Evolutionary conservation across 2,888 invertebrate genomes (phyloP).

Genomic region (Cheilosia impressa): DNA sequence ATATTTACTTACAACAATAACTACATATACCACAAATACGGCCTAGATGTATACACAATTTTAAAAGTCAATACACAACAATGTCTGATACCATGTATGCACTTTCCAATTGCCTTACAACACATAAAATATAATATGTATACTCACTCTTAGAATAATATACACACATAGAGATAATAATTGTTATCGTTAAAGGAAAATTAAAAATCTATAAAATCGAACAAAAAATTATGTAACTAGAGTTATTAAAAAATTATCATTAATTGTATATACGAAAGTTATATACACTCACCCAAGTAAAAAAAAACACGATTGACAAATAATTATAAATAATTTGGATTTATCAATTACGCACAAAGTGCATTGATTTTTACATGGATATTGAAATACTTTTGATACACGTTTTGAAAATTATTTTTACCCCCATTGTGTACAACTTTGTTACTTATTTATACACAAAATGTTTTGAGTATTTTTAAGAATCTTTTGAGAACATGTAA

Average conservation of each 20-base stretch:
- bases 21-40: conserved; percentile 27
- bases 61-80: conserved; percentile 75
- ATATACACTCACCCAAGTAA: conserved; percentile 21
- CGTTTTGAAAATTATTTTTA: conserved; percentile 32
- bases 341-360: conserved; percentile 57
- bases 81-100: conserved; percentile 87
- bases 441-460: conserved; percentile 32
- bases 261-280: conserved; percentile 10
- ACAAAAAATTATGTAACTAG: not conserved
- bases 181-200: conserved; percentile 29
- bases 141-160: conserved; percentile 47
- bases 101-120: conserved; percentile 82
- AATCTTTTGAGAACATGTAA: not conserved
- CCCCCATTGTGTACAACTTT: conserved; percentile 18
- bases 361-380: conserved; percentile 47
- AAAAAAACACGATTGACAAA: conserved; percentile 23
- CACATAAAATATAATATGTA: conserved; percentile 35
- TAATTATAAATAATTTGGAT: conserved; percentile 41
- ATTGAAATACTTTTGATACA: conserved; percentile 63
- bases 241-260: not conserved
- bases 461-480: conserved; percentile 24
- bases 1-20: conserved; percentile 59
- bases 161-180: conserved; percentile 24
- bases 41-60: conserved; percentile 46
- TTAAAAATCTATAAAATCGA: not conserved